Conservation (phyloP, 2,113 vertebrate genomes). For the Atrichornis clamosus region DNA sequence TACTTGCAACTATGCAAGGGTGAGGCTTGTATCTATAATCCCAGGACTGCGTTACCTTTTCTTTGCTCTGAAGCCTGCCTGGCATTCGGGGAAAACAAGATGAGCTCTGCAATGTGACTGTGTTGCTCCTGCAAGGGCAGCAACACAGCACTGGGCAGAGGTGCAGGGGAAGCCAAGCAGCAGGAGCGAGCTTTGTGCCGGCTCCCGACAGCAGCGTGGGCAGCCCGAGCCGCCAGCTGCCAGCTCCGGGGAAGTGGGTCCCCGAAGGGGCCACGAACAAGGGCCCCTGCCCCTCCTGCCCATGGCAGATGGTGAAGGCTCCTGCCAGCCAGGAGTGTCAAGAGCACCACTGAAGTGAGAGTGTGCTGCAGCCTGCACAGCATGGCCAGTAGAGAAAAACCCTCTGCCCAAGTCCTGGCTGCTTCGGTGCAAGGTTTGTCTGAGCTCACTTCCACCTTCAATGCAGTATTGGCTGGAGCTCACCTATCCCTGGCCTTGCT, state of each 20-base stretch:
- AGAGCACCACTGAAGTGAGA: background rate
- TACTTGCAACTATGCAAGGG: background rate
- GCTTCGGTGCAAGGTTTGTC: background rate
- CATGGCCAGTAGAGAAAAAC: background rate
- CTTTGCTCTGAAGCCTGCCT: background rate
- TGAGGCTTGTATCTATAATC: background rate
- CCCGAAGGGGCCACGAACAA: rapidly evolving
- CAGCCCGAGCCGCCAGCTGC: background rate
- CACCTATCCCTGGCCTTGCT: background rate
- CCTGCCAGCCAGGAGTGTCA: background rate
- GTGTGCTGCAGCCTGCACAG: background rate
- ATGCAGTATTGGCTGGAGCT: background rate
- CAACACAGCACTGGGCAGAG: rapidly evolving
- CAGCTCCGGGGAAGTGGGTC: background rate
- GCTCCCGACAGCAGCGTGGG: background rate
- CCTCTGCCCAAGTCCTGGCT: background rate
- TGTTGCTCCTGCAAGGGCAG: background rate
- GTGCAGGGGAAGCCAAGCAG: rapidly evolving
- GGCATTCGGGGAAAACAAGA: background rate
- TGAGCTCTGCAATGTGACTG: background rate
- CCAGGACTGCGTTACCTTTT: background rate
- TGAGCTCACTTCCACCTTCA: background rate
- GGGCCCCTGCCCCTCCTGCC: background rate
- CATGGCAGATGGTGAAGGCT: background rate
- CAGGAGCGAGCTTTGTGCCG: background rate